Evolutionary conservation across 35 echinoderm and acorn worm genomes (phyloP), one percentile per base, ranked within the genome.

Genomic region (Lytechinus variegatus): DNA sequence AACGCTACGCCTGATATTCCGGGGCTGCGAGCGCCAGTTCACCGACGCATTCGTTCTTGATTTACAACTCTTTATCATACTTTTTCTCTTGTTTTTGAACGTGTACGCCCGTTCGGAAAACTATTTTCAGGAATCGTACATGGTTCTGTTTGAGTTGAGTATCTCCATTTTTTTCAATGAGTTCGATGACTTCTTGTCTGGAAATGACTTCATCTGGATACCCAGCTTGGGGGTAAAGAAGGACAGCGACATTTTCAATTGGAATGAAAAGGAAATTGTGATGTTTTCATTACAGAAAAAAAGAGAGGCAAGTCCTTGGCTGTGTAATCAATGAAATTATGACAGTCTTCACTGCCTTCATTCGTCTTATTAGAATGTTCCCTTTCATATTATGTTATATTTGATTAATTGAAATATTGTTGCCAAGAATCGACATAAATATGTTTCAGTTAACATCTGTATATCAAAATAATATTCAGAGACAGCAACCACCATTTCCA

Each of bases 171-270:
- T 90, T 54, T 54, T 13, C 16, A 44, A 14, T 27, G 88, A 90
- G 88, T 90, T 90, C 88, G 88, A 52, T 90, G 88, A 90, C 88
- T 90, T 44, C 28, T 44, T 52, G 88, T 90, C 52, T 90, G 88
- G 88, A 54, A 90, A 90, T 90, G 88, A 90, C 88, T 90, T 90
- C 88, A 90, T 90, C 88, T 90, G 5, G 28, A 13, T 54, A 14
- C 88, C 52, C 88, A 14, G 28, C 88, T 90, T 5, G 88, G 88
- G 88, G 88, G 88, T 90, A 54, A 90, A 54, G 52, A 90, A 90
- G 88, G 88, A 90, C 88, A 90, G 10, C 88, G 88, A 90, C 88
- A 90, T 90, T 90, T 90, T 21, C 52, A 90, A 90, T 90, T 90
- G 88, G 88, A 44, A 54, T 54, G 28, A 54, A 90, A 90, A 90